Conservation (phyloP, 2,113 vertebrate genomes). For the Cyprinodon tularosa region DNA sequence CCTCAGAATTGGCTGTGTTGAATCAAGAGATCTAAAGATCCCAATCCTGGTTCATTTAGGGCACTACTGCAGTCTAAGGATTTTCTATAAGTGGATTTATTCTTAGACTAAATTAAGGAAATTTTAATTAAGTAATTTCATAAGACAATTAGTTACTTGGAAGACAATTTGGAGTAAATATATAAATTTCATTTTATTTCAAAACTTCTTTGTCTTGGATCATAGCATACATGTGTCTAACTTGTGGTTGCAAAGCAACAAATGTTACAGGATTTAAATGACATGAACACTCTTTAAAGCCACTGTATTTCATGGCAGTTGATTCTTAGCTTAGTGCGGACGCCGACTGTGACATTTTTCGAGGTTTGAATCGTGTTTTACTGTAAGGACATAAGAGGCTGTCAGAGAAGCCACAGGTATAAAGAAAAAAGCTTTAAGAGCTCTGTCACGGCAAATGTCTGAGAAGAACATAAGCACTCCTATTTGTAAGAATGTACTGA, state of each 20-base stretch:
- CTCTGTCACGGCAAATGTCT: conserved; percentile 9
- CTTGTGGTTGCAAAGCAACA: neutral
- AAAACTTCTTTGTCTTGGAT: neutral
- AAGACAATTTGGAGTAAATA: neutral
- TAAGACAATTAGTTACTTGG: neutral
- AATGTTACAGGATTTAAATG: neutral
- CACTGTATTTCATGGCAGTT: neutral
- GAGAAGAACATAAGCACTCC: neutral
- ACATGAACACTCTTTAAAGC: neutral
- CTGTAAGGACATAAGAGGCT: neutral
- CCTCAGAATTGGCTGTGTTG: too few species aligned
- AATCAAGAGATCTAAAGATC: too few species aligned
- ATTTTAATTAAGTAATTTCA: too few species aligned
- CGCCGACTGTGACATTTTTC: neutral
- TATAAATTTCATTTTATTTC: neutral
- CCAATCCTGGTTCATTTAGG: too few species aligned
- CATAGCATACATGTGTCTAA: neutral
- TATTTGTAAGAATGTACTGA: conserved; percentile 14
- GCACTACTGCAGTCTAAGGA: too few species aligned
- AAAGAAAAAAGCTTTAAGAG: neutral
- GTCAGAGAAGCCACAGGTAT: neutral
- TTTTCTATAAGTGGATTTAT: too few species aligned
- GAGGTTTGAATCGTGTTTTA: neutral
- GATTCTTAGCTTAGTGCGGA: neutral
- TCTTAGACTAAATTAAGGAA: too few species aligned